Evolutionary conservation across 1,140 invertebrate species (phyloP).

Genomic region (Augochlora pura): DNA sequence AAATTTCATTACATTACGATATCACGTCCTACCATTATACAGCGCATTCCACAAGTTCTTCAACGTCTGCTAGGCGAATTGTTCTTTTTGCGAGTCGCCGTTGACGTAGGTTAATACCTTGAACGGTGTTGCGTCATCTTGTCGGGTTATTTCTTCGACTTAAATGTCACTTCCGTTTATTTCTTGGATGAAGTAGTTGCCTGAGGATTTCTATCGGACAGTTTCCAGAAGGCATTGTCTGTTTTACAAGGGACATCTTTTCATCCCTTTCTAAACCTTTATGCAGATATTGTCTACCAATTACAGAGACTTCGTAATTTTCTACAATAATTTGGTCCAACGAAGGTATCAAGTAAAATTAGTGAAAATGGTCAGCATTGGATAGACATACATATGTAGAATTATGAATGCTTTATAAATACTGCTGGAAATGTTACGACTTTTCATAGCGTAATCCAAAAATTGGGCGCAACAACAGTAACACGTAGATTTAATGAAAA

Average conservation of each 20-base stretch:
- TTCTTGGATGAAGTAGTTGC: not conserved
- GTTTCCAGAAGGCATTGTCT: not conserved
- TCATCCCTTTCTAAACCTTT: not conserved
- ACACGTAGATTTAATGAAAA: no score
- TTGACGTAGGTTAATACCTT: slow-evolving; percentile 21
- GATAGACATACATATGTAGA: no score
- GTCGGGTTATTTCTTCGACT: slow-evolving; percentile 9
- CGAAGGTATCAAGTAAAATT: no score
- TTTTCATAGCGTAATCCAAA: no score
- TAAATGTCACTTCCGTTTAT: slow-evolving; percentile 16
- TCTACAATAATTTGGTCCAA: no score
- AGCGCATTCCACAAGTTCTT: no score
- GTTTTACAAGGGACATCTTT: not conserved
- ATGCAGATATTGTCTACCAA: no score
- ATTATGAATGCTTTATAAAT: no score
- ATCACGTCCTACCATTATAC: not conserved
- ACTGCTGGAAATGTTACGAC: no score
- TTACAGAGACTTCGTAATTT: no score
- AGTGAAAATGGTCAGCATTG: no score
- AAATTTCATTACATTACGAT: not conserved
- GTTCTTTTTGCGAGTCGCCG: not conserved
- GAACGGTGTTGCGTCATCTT: slow-evolving; percentile 4
- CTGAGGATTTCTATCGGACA: not conserved
- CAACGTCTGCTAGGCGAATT: not conserved
- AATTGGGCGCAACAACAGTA: no score